These are phyloP conservation scores for Tachysurus fulvidraco DNA, from an alignment of 2,113 vertebrate genomes.

Conservation along the genomic window DNA sequence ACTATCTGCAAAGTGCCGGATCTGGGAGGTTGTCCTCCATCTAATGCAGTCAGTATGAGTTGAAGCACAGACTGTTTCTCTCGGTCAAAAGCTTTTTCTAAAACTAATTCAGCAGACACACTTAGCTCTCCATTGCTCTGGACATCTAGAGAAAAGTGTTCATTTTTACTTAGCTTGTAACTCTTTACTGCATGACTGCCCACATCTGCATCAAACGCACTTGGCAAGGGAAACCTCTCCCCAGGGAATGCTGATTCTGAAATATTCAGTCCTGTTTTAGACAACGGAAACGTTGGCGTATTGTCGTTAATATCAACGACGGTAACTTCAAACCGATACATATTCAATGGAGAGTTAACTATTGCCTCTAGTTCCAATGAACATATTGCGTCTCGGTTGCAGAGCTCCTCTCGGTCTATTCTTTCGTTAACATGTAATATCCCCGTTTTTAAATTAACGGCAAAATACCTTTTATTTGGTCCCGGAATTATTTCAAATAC, in stretches of 20 bases:
- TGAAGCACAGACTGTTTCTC: constrained; percentile 53
- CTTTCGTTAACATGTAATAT: constrained; percentile 49
- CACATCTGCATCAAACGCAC: constrained; percentile 54
- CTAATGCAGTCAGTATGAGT: constrained; percentile 54
- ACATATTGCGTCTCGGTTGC: constrained; percentile 45
- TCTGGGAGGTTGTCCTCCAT: constrained; percentile 57
- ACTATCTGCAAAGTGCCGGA: constrained; percentile 44
- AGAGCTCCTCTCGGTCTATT: constrained; percentile 57
- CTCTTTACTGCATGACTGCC: constrained; percentile 47
- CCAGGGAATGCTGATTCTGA: constrained; percentile 44
- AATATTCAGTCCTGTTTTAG: constrained; percentile 38
- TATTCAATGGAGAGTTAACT: constrained; percentile 46
- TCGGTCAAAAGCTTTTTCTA: constrained; percentile 57
- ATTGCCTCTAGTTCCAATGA: constrained; percentile 55
- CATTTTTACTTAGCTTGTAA: constrained; percentile 56
- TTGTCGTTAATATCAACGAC: constrained; percentile 58
- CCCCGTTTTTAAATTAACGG: constrained; percentile 57
- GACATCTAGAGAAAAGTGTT: constrained; percentile 54
- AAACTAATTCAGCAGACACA: constrained; percentile 51
- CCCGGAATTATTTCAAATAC: constrained; percentile 51
- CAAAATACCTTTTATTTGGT: constrained; percentile 54
- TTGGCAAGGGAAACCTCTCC: constrained; percentile 42
- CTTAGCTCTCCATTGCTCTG: constrained; percentile 48
- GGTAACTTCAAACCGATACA: constrained; percentile 56
- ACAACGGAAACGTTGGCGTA: constrained; percentile 38